phyloP scores from a whole-genome alignment of 2,113 vertebrate genomes.

The Charadrius vociferus region DNA sequence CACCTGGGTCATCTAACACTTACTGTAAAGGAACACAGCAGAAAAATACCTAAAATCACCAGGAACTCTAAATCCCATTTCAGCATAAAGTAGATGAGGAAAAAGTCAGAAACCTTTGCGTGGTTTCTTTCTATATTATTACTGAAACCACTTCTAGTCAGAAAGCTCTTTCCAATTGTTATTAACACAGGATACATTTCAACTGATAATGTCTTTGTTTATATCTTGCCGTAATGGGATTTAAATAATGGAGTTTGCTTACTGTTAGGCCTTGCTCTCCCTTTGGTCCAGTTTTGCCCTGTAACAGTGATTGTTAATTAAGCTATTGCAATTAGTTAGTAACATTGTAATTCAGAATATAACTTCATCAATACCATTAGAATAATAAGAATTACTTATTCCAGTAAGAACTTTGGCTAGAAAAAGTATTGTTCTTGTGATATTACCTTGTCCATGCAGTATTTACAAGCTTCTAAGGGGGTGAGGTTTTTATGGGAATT shows the following conservation, averaged over 20 bases:
- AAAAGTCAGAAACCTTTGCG: not conserved
- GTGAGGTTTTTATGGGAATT: not conserved
- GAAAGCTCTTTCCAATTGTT: not conserved
- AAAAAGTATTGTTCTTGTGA: not conserved
- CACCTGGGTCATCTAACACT: not conserved
- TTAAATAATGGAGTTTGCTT: slow-evolving; percentile 57
- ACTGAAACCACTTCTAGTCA: not conserved
- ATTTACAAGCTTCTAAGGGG: not conserved
- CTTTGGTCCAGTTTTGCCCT: slow-evolving; percentile 83
- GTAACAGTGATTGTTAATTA: slow-evolving; percentile 39
- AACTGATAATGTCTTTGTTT: not conserved
- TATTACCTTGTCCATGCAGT: not conserved
- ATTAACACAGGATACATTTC: not conserved
- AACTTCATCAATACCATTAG: not conserved
- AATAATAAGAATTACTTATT: not conserved
- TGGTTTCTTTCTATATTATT: not conserved
- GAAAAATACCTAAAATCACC: not conserved
- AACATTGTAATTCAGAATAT: not conserved
- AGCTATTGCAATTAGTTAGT: not conserved
- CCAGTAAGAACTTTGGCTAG: not conserved
- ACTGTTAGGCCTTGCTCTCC: slow-evolving; percentile 88
- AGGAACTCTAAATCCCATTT: not conserved
- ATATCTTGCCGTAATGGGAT: not conserved
- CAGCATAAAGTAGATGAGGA: not conserved
- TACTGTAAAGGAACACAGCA: not conserved